A percentile compares a stretch with the other conserved stretches of the same genome.
Evolutionary conservation across 2,888 invertebrate species (phyloP).

Genomic region (Eilema depressum): DNA sequence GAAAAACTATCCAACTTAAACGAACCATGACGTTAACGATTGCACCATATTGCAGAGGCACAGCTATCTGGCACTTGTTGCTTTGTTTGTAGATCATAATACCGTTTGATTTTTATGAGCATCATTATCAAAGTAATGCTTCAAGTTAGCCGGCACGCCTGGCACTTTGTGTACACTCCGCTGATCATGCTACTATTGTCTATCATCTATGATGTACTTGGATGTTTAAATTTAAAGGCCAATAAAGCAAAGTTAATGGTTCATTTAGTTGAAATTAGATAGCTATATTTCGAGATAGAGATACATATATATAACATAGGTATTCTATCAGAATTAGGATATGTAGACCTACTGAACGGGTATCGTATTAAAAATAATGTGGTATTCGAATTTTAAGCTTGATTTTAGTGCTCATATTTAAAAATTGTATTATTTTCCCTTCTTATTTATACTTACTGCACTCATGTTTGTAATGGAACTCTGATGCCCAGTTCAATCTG

Average conservation of each 20-base stretch:
- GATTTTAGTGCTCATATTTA: no score
- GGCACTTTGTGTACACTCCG: constrained; percentile 21
- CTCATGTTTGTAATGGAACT: no score
- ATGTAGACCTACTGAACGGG: no score
- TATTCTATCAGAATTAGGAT: no score
- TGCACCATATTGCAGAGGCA: constrained; percentile 31
- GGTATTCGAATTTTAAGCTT: no score
- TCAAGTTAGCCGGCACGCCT: constrained; percentile 25
- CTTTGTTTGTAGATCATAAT: constrained; percentile 45
- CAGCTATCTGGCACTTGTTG: constrained; percentile 31
- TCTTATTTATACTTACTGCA: no score
- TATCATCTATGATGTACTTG: constrained; percentile 10
- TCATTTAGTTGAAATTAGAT: no score
- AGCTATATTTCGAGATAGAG: no score
- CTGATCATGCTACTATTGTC: constrained; percentile 16
- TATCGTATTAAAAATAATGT: no score
- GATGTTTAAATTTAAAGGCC: constrained; percentile 4
- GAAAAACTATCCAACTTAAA: constrained; percentile 50
- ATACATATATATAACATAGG: no score
- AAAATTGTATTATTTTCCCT: no score
- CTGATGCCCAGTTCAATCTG: no score
- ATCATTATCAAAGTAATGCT: constrained; percentile 36
- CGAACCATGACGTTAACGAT: constrained; percentile 34
- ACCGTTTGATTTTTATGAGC: constrained; percentile 35
- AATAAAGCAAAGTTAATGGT: background rate